Base-by-base conservation (phyloP, 1,140 invertebrate species). In the Aphelenchoides besseyi region DNA sequence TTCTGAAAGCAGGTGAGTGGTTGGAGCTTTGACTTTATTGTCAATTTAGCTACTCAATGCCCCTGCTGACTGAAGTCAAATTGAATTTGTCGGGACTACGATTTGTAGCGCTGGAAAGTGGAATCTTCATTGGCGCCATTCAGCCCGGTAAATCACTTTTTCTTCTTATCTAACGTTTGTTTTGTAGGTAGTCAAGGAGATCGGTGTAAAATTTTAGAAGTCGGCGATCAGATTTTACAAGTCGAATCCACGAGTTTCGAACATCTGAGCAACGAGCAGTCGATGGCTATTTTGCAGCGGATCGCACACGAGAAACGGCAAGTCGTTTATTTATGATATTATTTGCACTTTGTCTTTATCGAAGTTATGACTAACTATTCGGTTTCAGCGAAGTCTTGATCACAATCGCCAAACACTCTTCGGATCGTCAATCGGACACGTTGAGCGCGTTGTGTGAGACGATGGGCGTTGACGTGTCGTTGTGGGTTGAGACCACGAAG, bases 201-300 rank as follows among this genome's bases (percentile, higher is more conserved):
- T 30, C 23, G 66, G 9, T 79, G 71, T 36, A 33, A 67, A 1
- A n/a, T 36, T 18, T 54, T 79, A 9, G 78, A 77, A 26, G 67
- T 77, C 41, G 76, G 76, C n/a, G 94, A 97, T 85, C 96, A 97
- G 93, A 96, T 97, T 83, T 88, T 97, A 72, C 94, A 97, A 89
- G 93, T 95, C 8, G 96, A 97, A 55, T 68, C 77, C 3, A 70
- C 74, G 9, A 57, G 75, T n/a, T 83, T 83, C 61, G 85, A 85
- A 63, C 74, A 85, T 59, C 73, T 85, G 29, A 76, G 74, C 3
- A 82, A 85, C 35, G 82, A 85, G 29, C 79, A 85, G 57, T 84
- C 80, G 1, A 75, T 85, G 16, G 63, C 67, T 0, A 36, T 74
- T 28, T 66, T 84, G 1, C 67, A 67, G 32, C 74, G 72, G 18